Evolutionary conservation across 2,113 vertebrate genomes (phyloP), one percentile per base, ranked within the genome.

Genomic region (Rhombomys opimus): DNA sequence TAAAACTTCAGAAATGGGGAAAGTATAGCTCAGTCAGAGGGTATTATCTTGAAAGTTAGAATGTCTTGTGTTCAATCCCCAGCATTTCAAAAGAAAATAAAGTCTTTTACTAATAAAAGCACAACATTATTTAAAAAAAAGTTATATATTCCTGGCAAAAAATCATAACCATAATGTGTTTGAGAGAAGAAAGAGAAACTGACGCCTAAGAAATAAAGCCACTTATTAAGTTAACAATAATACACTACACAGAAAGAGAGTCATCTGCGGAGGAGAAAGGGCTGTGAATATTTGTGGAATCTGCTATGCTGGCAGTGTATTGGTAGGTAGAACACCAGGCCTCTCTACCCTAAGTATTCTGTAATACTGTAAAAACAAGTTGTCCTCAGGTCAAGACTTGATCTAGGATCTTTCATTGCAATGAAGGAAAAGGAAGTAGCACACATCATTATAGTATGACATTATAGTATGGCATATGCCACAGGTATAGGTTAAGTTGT

Each of bases 171-270:
- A 46, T 46, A 23, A 7, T 75, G 32, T 46, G 1, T 59, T 80
- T 96, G 72, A 95, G 7, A 86, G 20, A 89, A 90, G 30, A 61
- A 76, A 18, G 54, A 89, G 3, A 18, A n/a, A 89, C 4, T 93
- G 52, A 3, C 25, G 54, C 54, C 8, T 61, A 89, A 84, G 61
- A 80, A 88, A 52, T 63, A 17, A 54, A 88, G 5, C 35, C 27
- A 76, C 89, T 92, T 92, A 92, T 94, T 86, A 93, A 81, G 1
- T 20, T 88, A 87, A 76, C 87, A 63, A 57, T 30, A 38, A 77
- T 81, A 76, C 85, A 67, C 1, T 9, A 88, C 14, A 59, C 2
- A 30, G 35, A 57, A 70, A 35, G 2, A 78, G 63, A 90, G 25
- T 52, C 8, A 25, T 20, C 65, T 77, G 5, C 8, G 23, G 85